A percentile compares a stretch with the other conserved stretches of the same genome.
Conservation (phyloP, 2,113 vertebrate species). For the Melanerpes formicivorus region DNA sequence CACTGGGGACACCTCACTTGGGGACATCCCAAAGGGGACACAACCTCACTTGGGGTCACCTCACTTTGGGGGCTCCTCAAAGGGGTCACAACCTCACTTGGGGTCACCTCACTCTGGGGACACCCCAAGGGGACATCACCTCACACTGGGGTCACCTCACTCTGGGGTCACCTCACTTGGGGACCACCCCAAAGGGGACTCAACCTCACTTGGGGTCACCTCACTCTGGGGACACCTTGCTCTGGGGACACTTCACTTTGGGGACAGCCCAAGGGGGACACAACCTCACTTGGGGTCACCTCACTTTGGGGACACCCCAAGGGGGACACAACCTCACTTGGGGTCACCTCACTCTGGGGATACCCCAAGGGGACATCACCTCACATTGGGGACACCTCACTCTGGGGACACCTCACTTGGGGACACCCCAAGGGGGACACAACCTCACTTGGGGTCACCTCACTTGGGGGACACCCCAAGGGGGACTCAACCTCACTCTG, state of each 20-base stretch:
- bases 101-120: too few relatives aligned
- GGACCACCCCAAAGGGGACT: too few relatives aligned
- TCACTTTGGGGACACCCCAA: neutral
- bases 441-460: neutral
- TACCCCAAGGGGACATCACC: too few relatives aligned
- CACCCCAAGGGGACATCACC: too few relatives aligned
- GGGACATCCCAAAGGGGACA: neutral
- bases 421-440: neutral
- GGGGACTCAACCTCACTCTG: too few relatives aligned
- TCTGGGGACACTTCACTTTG: neutral
- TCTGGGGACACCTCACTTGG: too few relatives aligned
- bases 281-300: neutral
- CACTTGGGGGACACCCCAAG: too few relatives aligned
- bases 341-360: too few relatives aligned
- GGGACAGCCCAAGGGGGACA: neutral
- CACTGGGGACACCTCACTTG: neutral
- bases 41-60: neutral
- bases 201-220: neutral
- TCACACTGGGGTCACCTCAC: neutral
- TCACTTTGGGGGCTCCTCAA: too few relatives aligned
- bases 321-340: neutral
- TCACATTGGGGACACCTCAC: too few relatives aligned
- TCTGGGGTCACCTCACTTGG: neutral
- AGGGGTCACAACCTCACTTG: too few relatives aligned
- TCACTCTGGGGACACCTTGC: neutral